A percentile compares a stretch with the other conserved stretches of the same genome.
phyloP scores from a whole-genome alignment of 2,113 vertebrate genomes.

The Ramphastos sulfuratus region DNA sequence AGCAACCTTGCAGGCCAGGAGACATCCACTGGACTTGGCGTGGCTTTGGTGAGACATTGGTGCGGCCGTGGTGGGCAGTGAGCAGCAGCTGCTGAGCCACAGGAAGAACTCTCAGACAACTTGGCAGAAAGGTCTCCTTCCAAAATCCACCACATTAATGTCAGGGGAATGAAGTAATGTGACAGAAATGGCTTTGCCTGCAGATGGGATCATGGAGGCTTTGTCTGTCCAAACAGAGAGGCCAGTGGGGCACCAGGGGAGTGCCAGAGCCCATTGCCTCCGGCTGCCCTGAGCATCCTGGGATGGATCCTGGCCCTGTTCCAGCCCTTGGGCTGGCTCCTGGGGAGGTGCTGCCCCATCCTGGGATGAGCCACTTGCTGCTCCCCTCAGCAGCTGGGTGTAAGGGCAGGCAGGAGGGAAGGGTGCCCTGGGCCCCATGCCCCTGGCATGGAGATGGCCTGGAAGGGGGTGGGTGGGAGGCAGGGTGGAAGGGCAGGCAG shows the following conservation, averaged over 20 bases:
- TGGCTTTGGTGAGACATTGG: accelerated
- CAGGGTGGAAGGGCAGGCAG: background rate
- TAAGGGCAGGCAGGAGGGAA: background rate
- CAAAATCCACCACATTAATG: background rate
- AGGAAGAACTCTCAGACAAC: background rate
- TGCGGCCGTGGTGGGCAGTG: accelerated
- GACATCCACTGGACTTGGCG: accelerated
- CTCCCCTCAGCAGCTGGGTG: background rate
- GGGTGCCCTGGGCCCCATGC: accelerated
- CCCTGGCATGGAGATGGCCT: no score
- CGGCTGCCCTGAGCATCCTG: background rate
- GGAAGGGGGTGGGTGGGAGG: background rate
- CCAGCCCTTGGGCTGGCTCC: background rate
- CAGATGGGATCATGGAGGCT: background rate
- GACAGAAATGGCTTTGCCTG: background rate
- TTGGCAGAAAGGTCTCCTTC: background rate
- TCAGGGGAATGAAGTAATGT: background rate
- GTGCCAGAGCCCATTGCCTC: background rate
- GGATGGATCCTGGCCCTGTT: background rate
- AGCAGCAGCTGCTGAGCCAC: background rate
- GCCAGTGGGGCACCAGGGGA: background rate
- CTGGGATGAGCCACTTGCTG: background rate
- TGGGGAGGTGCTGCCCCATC: background rate
- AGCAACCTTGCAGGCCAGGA: background rate
- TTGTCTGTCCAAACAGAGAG: background rate